Conservation (phyloP, 1,140 invertebrate genomes). For the Parapsyche elsis region DNA sequence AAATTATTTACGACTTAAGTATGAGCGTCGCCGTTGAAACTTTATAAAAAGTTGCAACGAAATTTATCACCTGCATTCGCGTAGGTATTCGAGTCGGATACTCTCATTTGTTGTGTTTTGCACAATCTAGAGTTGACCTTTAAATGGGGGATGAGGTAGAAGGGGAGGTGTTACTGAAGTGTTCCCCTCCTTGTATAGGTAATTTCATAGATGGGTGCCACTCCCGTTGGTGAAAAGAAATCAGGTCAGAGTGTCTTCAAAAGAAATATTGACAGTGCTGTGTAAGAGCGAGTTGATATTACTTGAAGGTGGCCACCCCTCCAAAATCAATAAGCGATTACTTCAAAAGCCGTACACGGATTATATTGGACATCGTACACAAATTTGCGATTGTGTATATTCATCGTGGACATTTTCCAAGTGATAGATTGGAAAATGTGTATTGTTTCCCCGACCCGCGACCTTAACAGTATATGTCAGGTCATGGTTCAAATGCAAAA, state of each 20-base stretch:
- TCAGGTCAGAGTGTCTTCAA: conserved; percentile 23
- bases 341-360: not conserved
- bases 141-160: not conserved
- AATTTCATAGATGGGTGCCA: conserved; percentile 17
- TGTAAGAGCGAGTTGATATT: not conserved
- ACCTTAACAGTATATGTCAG: not conserved
- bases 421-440: no score
- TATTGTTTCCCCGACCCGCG: no score
- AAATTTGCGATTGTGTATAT: no score
- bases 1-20: not conserved
- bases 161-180: not conserved
- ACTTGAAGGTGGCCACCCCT: not conserved
- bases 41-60: no score
- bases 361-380: no score
- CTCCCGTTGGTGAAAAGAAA: conserved; percentile 5
- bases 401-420: no score
- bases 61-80: no score
- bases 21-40: not conserved
- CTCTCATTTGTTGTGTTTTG: not conserved
- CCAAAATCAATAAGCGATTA: conserved; percentile 23
- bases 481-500: not conserved
- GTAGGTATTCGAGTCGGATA: no score
- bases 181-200: not conserved
- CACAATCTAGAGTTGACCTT: conserved; percentile 8
- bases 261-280: conserved; percentile 17